phyloP scores from a whole-genome alignment of 2,888 invertebrate species.

The Dryococelus australis region DNA sequence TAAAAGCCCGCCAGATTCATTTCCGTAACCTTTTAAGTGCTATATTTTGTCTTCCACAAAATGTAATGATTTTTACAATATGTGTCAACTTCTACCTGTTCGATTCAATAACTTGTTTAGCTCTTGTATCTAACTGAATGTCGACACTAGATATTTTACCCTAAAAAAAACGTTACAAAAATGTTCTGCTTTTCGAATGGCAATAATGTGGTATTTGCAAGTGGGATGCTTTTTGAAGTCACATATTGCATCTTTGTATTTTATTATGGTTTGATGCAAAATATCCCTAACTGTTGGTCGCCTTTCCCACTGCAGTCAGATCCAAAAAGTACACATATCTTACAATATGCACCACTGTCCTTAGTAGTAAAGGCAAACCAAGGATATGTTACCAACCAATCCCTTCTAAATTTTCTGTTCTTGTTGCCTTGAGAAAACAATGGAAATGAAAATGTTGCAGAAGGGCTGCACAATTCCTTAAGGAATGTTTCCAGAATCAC shows the following conservation, averaged over 20 bases:
- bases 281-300: no score
- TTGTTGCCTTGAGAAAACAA: background rate
- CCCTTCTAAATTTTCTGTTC: no score
- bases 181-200: background rate
- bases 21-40: background rate
- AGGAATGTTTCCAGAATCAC: background rate
- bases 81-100: slow-evolving; percentile 22
- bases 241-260: no score
- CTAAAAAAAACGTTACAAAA: slow-evolving; percentile 5
- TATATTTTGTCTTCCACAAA: slow-evolving; percentile 25
- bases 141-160: slow-evolving; percentile 24
- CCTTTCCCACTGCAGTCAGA: no score
- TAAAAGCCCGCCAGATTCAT: background rate
- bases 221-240: no score
- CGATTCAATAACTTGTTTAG: slow-evolving; percentile 3
- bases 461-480: background rate
- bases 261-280: no score
- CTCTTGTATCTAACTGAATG: slow-evolving; percentile 27
- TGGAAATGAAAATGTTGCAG: background rate
- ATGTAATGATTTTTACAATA: slow-evolving; percentile 18
- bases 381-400: no score
- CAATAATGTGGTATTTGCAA: background rate
- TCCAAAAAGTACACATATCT: no score
- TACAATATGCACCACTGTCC: no score
- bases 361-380: no score